Base-by-base conservation (phyloP, 2,113 vertebrate genomes). In the Hiodon tergisus region DNA sequence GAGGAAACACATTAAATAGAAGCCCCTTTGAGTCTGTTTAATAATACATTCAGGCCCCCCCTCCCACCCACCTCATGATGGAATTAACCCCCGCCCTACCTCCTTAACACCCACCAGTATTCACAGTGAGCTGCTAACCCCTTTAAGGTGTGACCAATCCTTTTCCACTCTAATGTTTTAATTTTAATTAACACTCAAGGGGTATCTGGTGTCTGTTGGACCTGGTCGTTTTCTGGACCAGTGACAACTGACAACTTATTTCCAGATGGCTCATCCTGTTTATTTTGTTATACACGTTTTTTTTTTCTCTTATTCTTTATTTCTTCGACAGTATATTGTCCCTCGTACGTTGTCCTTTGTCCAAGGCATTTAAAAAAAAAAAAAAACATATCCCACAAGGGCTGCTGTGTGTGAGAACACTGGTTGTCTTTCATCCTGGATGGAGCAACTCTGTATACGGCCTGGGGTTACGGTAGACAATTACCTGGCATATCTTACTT, bases 171-270 rank as follows among this genome's bases (percentile, higher is more conserved):
- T 85, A 85, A 88, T 86, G 80, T 83, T 82, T 82, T 66, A 31
- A 79, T 67, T 85, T 85, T 89, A 89, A 89, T 90, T 89, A 89
- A 87, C 83, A 86, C 88, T 88, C 85, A 77, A 75, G 85, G 78
- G 85, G 82, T 89, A 89, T 88, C 84, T 86, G 84, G 76, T 81
- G 86, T 86, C 85, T 88, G 87, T 85, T 88, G 83, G 80, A 79
- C 69, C 77, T 77, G 79, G 87, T 90, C 87, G 85, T 87, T 90
- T 50, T 60, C 53, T 17, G 3, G 55, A 65, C 81, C 57, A 59
- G 11, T 57, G 50, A 69, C 60, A 87, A 86, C 84, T 84, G 87
- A 86, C 86, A 87, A 82, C 78, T 83, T 73, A 67, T 58, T 71
- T 60, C n/a, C 52, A 69, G 65, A 61, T 70, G 61, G 65, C 16